Evolutionary conservation across 2,797 vertebrate genomes (phyloP).

Genomic region (Paedocypris micromegethes): DNA sequence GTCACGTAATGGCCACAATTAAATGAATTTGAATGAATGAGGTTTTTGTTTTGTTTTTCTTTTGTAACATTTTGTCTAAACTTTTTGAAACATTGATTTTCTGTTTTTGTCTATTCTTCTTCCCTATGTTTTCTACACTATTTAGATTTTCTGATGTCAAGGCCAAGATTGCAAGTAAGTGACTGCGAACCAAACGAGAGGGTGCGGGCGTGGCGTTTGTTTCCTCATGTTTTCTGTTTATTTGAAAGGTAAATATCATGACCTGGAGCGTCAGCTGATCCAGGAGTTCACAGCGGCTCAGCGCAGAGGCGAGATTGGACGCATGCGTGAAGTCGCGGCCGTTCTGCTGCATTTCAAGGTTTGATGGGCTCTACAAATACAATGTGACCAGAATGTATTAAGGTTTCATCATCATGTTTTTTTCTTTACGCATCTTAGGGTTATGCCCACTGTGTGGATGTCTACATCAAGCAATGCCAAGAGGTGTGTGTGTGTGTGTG

Average conservation of each 20-base stretch:
- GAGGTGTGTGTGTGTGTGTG: conserved; percentile 73
- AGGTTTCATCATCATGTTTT: neutral
- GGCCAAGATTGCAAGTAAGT: conserved; percentile 99
- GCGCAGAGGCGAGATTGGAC: conserved; percentile 87
- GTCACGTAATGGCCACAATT: too few species aligned
- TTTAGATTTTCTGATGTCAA: conserved; percentile 97
- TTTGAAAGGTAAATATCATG: conserved; percentile 88
- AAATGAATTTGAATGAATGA: too few species aligned
- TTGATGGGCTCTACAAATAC: conserved; percentile 41
- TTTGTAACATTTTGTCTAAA: conserved; percentile 2
- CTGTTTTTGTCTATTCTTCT: conserved; percentile 21
- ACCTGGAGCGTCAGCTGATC: conserved; percentile 95
- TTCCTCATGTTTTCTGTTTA: conserved; percentile 2
- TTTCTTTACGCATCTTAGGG: conserved; percentile 67
- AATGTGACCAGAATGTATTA: neutral
- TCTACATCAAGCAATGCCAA: conserved; percentile 99
- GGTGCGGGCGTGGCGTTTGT: neutral
- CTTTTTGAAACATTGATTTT: neutral
- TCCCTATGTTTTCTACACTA: conserved; percentile 47
- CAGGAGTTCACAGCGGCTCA: conserved; percentile 96
- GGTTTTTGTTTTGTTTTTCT: neutral
- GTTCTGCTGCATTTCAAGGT: conserved; percentile 99
- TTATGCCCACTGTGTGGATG: conserved; percentile 97
- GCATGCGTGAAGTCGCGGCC: conserved; percentile 96
- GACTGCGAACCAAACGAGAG: conserved; percentile 9